Evolutionary conservation across 2,888 invertebrate genomes (phyloP).

Genomic region (Limnephilus auricula): DNA sequence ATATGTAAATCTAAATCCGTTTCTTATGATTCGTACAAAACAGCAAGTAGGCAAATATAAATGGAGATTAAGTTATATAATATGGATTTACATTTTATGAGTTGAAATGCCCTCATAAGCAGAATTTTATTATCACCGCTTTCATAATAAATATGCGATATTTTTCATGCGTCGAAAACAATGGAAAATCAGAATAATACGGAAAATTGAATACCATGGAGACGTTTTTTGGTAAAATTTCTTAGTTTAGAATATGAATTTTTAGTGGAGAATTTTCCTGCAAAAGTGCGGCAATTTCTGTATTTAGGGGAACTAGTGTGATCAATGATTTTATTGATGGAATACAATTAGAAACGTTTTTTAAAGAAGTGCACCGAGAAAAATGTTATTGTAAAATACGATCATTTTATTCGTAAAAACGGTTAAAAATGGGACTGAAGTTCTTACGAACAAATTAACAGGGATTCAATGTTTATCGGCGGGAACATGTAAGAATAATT

Average conservation of each 20-base stretch:
- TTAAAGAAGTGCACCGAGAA: too few species aligned
- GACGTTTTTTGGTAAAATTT: neutral
- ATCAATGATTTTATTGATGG: too few species aligned
- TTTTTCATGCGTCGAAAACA: neutral
- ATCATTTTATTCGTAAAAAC: too few species aligned
- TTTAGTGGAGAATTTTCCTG: neutral
- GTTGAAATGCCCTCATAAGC: constrained; percentile 10
- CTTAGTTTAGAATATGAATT: neutral
- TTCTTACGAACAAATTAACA: too few species aligned
- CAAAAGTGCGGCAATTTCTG: neutral
- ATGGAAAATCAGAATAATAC: neutral
- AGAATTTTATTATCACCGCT: neutral
- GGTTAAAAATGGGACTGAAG: too few species aligned
- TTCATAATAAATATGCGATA: neutral
- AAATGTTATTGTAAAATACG: too few species aligned
- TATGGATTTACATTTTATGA: constrained; percentile 16
- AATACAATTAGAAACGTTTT: too few species aligned
- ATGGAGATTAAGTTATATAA: neutral
- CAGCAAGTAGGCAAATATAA: neutral
- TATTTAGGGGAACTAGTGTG: neutral
- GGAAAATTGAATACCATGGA: neutral
- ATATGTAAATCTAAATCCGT: neutral
- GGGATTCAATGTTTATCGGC: too few species aligned
- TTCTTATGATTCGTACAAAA: neutral
- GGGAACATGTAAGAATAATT: too few species aligned